Conservation (phyloP, 1,140 invertebrate species). For the Phocides pigmalion region DNA sequence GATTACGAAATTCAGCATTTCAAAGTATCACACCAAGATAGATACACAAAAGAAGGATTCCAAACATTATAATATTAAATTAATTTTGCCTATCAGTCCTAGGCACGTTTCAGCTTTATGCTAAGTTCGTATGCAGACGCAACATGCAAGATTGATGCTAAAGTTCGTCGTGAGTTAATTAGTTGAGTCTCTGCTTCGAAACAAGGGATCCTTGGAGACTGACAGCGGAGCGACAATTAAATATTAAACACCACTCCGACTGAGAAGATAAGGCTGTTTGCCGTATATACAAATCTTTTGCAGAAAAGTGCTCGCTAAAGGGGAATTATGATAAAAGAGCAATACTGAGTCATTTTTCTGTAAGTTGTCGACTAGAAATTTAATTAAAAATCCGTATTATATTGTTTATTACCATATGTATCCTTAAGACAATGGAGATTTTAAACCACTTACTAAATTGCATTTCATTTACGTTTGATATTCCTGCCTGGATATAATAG, state of each 20-base stretch:
- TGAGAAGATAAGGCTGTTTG: background rate
- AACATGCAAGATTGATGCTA: background rate
- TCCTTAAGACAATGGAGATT: too few relatives aligned
- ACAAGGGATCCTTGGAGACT: background rate
- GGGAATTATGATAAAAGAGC: background rate
- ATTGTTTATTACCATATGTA: too few relatives aligned
- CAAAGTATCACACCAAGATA: background rate
- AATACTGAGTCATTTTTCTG: background rate
- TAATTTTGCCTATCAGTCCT: background rate
- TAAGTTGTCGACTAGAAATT: background rate
- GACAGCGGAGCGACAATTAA: background rate
- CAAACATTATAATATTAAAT: slow-evolving; percentile 13
- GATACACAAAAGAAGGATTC: background rate
- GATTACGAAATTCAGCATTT: background rate
- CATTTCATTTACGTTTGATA: too few relatives aligned
- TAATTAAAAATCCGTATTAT: too few relatives aligned
- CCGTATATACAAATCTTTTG: background rate
- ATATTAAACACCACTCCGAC: background rate
- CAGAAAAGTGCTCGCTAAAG: background rate
- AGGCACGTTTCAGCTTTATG: background rate
- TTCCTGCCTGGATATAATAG: too few relatives aligned
- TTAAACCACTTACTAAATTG: too few relatives aligned
- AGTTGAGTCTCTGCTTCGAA: background rate
- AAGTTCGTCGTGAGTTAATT: slow-evolving; percentile 1
- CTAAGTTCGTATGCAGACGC: background rate